Percentiles rank a stretch among this genome's conserved stretches.
Evolutionary conservation across 2,113 vertebrate genomes (phyloP).

Genomic region (Podocnemis expansa): DNA sequence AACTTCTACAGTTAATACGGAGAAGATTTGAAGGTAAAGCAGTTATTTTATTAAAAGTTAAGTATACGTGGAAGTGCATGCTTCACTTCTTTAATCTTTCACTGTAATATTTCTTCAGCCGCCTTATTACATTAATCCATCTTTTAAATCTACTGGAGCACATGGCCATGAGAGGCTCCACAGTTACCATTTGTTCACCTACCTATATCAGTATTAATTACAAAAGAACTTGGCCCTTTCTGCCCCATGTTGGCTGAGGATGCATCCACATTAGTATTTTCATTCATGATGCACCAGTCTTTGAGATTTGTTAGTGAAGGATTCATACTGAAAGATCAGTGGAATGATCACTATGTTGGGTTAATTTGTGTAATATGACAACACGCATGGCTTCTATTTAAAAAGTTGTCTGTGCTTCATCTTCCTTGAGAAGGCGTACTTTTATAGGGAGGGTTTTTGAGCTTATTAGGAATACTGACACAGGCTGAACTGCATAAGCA

Average conservation of each 20-base stretch:
- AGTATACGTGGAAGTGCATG: not conserved
- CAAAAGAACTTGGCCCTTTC: conserved; percentile 47
- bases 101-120: conserved; percentile 48
- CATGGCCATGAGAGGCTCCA: conserved; percentile 37
- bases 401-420: not conserved
- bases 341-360: conserved; percentile 29
- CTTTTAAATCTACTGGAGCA: not conserved
- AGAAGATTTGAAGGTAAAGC: conserved; percentile 8
- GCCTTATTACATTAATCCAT: conserved; percentile 39
- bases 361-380: conserved; percentile 27
- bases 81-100: conserved; percentile 36
- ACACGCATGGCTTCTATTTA: not conserved
- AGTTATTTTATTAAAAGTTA: not conserved
- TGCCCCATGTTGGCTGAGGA: conserved; percentile 44
- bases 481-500: not conserved
- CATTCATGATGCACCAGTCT: conserved; percentile 60
- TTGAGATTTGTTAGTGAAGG: conserved; percentile 32
- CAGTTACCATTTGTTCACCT: conserved; percentile 61
- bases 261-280: conserved; percentile 26
- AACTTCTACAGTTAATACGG: conserved; percentile 31
- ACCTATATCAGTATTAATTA: conserved; percentile 52
- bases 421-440: conserved; percentile 8
- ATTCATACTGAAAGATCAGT: conserved; percentile 45
- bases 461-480: not conserved
- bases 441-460: not conserved